Base-by-base conservation (phyloP, 1,140 invertebrate species). In the Calephelis virginiensis region DNA sequence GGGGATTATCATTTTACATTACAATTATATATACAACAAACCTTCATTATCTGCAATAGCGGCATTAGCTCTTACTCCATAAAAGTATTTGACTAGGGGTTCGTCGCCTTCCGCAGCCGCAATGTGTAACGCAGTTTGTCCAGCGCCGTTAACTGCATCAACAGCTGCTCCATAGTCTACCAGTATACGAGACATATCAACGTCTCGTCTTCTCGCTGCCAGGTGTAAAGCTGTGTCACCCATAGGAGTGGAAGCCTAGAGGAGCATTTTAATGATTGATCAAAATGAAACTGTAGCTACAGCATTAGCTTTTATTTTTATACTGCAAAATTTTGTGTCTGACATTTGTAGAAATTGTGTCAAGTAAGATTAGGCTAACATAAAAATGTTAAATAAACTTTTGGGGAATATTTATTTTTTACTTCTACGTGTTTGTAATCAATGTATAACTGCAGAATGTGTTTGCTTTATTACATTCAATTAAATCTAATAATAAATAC, bases 101-200 rank as follows among this genome's bases (percentile, higher is more conserved):
- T 99, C 98, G 84, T 99, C 98, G 5, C 98, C 98, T 82, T 98
- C 97, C 8, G 96, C 96, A n/a, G 98, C 97, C 0, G 97, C 97
- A 64, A 99, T 97, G 79, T 99, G 98, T 28, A 99, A 86, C 1
- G 97, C 93, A 0, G 98, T 99, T 88, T 98, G 96, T 0, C 98
- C 98, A 61, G 98, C 95, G 1, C 95, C 95, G 88, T 99, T 99
- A 85, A 96, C 95, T 67, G 95, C 94, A 81, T 99, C 97, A 49
- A 99, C 95, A 61, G 94, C 93, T 12, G 97, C 96, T n/a, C 97
- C 97, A 76, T 96, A 95, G 78, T 99, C 98, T 0, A 99, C 95
- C 63, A 99, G 92, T 72, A 98, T 96, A 63, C 96, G 93, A 13
- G 97, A 95, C 94, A 99, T 96, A 67, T 99, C 98, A 60, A 98